phyloP scores from a whole-genome alignment of 2,113 vertebrate genomes.

The Melanerpes formicivorus region DNA sequence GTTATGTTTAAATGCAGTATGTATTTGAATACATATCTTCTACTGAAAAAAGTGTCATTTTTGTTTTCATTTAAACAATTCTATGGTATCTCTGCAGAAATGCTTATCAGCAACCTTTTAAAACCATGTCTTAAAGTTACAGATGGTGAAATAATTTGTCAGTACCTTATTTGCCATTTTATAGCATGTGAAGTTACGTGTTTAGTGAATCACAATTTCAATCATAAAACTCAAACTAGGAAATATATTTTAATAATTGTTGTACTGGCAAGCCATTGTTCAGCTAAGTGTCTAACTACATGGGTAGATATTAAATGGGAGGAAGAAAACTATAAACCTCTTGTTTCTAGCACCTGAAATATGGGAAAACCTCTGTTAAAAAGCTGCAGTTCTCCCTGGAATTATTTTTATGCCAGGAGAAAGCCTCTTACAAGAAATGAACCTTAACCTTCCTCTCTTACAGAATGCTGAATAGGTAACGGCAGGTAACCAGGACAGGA shows the following conservation, averaged over 20 bases:
- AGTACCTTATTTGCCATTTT: background rate
- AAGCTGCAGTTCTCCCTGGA: background rate
- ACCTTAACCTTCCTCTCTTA: background rate
- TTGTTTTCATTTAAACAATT: background rate
- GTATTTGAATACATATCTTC: background rate
- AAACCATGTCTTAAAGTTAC: background rate
- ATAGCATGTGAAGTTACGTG: background rate
- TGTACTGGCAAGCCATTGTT: background rate
- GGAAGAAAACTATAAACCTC: background rate
- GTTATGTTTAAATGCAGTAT: background rate
- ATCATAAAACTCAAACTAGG: background rate
- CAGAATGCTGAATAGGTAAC: background rate
- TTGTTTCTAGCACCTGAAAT: background rate
- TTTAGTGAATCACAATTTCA: background rate
- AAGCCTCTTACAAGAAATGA: slow-evolving; percentile 34
- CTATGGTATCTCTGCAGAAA: background rate
- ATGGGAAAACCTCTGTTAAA: background rate
- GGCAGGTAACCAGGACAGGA: slow-evolving; percentile 7
- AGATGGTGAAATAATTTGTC: background rate
- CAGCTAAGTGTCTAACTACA: background rate
- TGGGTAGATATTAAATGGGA: background rate
- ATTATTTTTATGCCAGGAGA: background rate
- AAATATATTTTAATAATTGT: background rate
- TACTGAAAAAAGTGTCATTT: background rate
- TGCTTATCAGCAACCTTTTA: background rate